Percentiles rank a stretch among this genome's conserved stretches.
These are phyloP conservation scores for Polydrusus pterygomalis DNA, from an alignment of 2,888 invertebrate species.

Conservation along the genomic window DNA sequence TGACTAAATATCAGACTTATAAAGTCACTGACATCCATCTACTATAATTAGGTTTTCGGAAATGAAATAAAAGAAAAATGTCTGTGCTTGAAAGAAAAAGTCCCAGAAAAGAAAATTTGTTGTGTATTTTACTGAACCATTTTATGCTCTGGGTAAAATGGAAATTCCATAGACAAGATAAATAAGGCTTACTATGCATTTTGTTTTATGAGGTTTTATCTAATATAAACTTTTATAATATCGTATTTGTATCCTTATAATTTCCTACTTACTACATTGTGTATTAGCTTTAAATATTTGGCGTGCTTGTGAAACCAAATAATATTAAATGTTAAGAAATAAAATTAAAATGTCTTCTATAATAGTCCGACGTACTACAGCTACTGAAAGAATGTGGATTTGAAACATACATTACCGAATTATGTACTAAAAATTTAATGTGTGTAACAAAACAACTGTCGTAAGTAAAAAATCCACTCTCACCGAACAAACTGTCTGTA, in stretches of 20 bases:
- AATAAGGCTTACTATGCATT: not conserved
- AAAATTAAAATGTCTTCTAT: no score
- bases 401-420: no score
- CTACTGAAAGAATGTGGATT: no score
- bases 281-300: not conserved
- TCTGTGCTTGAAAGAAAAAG: constrained; percentile 16
- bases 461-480: no score
- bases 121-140: not conserved
- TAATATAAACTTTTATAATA: not conserved
- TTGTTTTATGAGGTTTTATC: not conserved
- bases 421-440: no score
- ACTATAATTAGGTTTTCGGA: constrained; percentile 43
- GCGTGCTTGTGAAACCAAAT: not conserved
- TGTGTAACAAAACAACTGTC: no score
- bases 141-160: constrained; percentile 1
- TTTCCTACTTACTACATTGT: not conserved
- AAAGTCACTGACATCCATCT: constrained; percentile 47
- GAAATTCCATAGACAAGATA: constrained; percentile 1
- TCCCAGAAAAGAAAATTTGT: constrained; percentile 1
- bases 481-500: no score
- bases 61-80: constrained; percentile 37
- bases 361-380: no score
- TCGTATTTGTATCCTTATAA: not conserved
- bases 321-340: no score
- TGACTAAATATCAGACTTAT: constrained; percentile 47